Evolutionary conservation across 1,140 invertebrate species (phyloP), one percentile per base, ranked within the genome.

Genomic region (Meloidogyne exigua): DNA sequence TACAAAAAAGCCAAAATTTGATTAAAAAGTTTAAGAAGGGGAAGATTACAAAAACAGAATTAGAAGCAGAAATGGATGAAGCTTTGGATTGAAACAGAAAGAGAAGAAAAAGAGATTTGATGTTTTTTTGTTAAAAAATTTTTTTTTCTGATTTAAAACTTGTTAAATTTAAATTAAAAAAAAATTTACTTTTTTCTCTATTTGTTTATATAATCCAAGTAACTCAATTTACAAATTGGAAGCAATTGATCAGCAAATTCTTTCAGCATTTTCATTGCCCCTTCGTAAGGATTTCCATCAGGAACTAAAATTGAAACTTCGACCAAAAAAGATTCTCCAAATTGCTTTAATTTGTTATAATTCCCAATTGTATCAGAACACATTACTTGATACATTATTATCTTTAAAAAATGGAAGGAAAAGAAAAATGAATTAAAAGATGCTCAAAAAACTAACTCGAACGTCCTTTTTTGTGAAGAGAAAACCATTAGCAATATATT

Each of bases 11-110:
- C 2, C 25, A 81, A 65, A 71, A 68, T 3, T 36, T 84, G 12
- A 65, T 82, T 4, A 82, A 83, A 66, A 82, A 79, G 21, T 81
- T 82, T 71, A 82, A 81, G 36, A 84, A 77, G 44, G 81, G 81
- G 39, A 82, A 82, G 49, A 67, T 82, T 15, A 81, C 49, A n/a
- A 79, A 82, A 67, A 36, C 28, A 18, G 72, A 84, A 73, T 32
- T 84, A 49, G 42, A 83, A 21, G 77, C 64, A 18, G 25, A 64
- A 39, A 74, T 76, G 15, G 75, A 64, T 28, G 66, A 67, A 44
- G 57, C 18, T 36, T 28, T 66, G 21, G 25, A 66, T 36, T 66
- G 12, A 44, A 39, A 39, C 0, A 7, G 0, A 73, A 15, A 68
- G 2, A 72, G 11, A 0, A 7, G 2, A 2, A 18, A 39, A 42